Evolutionary conservation across 2,113 vertebrate genomes (phyloP), one percentile per base, ranked within the genome.

Genomic region (Lophura nycthemera): DNA sequence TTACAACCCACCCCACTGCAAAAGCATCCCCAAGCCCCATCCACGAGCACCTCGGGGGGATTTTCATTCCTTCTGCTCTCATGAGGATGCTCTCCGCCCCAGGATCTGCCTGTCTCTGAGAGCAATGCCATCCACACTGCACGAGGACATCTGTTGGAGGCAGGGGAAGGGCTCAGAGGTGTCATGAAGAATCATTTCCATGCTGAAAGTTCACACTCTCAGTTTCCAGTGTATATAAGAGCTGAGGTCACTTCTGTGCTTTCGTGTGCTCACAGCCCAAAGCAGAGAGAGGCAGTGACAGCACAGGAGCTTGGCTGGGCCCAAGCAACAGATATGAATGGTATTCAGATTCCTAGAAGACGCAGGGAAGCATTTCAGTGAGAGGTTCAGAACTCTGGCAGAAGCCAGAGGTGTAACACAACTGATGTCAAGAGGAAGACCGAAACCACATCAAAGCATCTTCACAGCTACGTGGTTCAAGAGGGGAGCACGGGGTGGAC

Each of bases 391-490:
- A 67, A 63, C 19, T 36, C 81, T 89, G 89, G 81, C 76, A 82
- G 76, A 69, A 82, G 71, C 36, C 85, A 82, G 89, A 91, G 81
- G 70, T 86, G 85, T 85, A 20, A 47, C 47, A 38, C 59, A 40
- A 89, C 6, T 63, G 85, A 85, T 85, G 82, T 66, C 36, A 45
- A 86, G 76, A 89, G 76, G 89, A 91, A 88, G 92, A 76, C 34
- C 60, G 80, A 91, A 94, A 91, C 89, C 85, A 94, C 89, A 91
- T 88, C 85, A 89, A 89, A 91, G 81, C 65, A 29, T 8, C 87
- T 45, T 67, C 48, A 2, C 18, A 61, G 66, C 65, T 61, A 54
- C 72, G 56, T 1, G 16, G n/a, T 81, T 91, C 65, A 59, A 67
- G 92, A 67, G 29, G 47, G 70, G 47, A 81, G 64, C 30, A 17